A percentile compares a stretch with the other conserved stretches of the same genome.
These are phyloP conservation scores for Diorhabda sublineata DNA, from an alignment of 1,140 invertebrate genomes.

Conservation along the genomic window DNA sequence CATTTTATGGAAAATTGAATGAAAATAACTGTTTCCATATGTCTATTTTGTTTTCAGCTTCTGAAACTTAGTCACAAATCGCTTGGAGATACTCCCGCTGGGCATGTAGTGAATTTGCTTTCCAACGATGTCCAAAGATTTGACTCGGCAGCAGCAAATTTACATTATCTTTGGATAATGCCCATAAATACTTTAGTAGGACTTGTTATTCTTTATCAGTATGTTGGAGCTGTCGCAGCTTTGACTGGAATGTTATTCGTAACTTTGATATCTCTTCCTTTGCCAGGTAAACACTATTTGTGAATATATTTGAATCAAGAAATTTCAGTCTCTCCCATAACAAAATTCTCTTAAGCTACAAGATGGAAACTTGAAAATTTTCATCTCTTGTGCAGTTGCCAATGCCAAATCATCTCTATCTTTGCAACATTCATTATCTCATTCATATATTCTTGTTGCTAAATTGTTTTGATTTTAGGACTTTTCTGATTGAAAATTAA, in stretches of 20 bases:
- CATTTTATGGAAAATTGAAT: background rate
- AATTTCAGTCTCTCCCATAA: too few species aligned
- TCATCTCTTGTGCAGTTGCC: too few species aligned
- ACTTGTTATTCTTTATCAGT: slow-evolving; percentile 60
- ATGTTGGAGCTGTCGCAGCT: slow-evolving; percentile 54
- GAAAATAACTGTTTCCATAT: background rate
- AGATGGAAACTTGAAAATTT: too few species aligned
- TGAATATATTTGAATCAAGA: too few species aligned
- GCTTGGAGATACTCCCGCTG: slow-evolving; percentile 54
- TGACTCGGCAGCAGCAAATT: slow-evolving; percentile 50
- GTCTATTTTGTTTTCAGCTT: slow-evolving; percentile 26
- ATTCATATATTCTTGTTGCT: too few species aligned
- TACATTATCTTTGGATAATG: slow-evolving; percentile 49
- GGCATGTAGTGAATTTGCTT: slow-evolving; percentile 80
- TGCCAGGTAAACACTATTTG: slow-evolving; percentile 54
- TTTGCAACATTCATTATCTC: too few species aligned
- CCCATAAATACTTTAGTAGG: slow-evolving; percentile 57
- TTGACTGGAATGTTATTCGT: slow-evolving; percentile 58
- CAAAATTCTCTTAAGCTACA: too few species aligned
- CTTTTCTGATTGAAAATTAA: too few species aligned
- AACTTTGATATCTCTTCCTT: slow-evolving; percentile 59
- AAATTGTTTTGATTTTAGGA: too few species aligned
- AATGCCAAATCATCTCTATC: too few species aligned
- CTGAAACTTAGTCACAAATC: slow-evolving; percentile 37
- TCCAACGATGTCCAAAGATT: slow-evolving; percentile 72